These are phyloP conservation scores for Gymnopithys bicolor DNA, from an alignment of 2,797 vertebrate genomes.

Conservation along the genomic window DNA sequence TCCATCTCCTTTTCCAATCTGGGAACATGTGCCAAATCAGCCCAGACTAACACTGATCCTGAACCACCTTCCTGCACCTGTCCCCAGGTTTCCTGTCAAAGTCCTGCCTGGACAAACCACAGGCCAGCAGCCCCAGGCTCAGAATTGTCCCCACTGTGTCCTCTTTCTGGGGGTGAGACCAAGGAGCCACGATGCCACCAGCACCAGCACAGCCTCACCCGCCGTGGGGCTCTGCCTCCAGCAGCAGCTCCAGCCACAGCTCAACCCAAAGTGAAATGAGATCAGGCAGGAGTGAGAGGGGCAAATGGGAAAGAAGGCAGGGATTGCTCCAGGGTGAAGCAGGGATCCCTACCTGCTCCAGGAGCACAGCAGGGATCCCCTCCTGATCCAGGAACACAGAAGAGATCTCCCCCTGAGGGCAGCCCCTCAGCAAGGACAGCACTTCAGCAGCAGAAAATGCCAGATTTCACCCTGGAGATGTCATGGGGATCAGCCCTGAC, in stretches of 20 bases:
- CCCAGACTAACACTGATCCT: background rate
- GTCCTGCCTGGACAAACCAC: rapidly evolving
- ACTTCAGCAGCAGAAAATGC: background rate
- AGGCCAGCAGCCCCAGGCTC: background rate
- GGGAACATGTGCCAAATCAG: background rate
- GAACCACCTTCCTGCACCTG: background rate
- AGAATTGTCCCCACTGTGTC: rapidly evolving
- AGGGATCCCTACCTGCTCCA: background rate
- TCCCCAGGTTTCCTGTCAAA: background rate
- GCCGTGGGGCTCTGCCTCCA: background rate
- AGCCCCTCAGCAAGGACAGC: background rate
- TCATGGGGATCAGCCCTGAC: rapidly evolving
- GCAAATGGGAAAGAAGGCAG: background rate
- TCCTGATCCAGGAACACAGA: background rate
- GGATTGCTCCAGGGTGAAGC: background rate
- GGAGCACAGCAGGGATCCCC: background rate
- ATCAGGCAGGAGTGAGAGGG: background rate
- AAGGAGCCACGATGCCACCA: rapidly evolving
- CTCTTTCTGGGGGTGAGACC: background rate
- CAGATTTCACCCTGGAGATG: background rate
- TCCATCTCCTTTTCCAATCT: background rate
- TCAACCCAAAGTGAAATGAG: background rate
- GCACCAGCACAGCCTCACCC: background rate
- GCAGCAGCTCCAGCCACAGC: background rate
- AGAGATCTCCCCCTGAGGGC: background rate